These are phyloP conservation scores for Zelleria hepariella DNA, from an alignment of 2,888 invertebrate genomes.

Conservation along the genomic window DNA sequence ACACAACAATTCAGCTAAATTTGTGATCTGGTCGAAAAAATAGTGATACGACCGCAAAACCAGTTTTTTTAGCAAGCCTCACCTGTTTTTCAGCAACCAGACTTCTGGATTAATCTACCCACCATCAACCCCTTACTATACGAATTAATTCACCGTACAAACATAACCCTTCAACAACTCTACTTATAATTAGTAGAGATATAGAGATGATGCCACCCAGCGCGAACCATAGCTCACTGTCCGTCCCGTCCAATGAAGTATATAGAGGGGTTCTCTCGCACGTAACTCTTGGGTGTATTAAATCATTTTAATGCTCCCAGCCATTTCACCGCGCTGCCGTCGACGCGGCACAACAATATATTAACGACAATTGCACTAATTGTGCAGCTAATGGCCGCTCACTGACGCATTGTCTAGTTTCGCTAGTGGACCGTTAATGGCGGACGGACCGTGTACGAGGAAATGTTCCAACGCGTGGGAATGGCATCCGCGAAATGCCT, in stretches of 20 bases:
- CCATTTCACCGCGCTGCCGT: constrained; percentile 24
- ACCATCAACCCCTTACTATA: too few relatives aligned
- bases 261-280: not conserved
- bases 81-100: too few relatives aligned
- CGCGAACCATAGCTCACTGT: constrained; percentile 3
- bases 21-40: too few relatives aligned
- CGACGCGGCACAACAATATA: constrained; percentile 51
- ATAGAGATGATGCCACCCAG: constrained; percentile 1
- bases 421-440: constrained; percentile 42
- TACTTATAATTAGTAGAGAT: too few relatives aligned
- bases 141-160: too few relatives aligned
- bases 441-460: constrained; percentile 29
- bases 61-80: too few relatives aligned
- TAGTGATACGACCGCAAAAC: too few relatives aligned
- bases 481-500: constrained; percentile 25
- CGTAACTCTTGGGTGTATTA: constrained; percentile 7
- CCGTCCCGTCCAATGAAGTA: not conserved
- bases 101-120: too few relatives aligned
- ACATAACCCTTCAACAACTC: too few relatives aligned
- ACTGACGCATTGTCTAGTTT: constrained; percentile 59
- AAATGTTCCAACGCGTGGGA: constrained; percentile 47
- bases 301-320: constrained; percentile 19
- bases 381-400: constrained; percentile 60
- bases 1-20: too few relatives aligned
- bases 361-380: constrained; percentile 69